Conservation (phyloP, 1,140 invertebrate genomes). For the Anadara kagoshimensis region DNA sequence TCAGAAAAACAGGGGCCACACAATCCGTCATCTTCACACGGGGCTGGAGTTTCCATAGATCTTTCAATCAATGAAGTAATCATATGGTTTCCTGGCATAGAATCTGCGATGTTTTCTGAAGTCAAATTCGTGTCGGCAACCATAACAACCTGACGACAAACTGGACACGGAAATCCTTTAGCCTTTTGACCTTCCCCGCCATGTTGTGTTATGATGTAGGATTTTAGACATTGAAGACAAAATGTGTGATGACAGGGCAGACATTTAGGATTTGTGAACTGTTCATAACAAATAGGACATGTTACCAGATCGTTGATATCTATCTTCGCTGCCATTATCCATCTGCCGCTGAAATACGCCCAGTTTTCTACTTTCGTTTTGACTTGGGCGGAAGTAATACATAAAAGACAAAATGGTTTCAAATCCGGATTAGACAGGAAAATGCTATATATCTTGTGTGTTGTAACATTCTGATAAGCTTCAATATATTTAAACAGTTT, state of each 20-base stretch:
- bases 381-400: too few relatives aligned
- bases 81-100: conserved; percentile 50
- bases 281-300: conserved; percentile 61
- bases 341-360: too few relatives aligned
- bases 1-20: conserved; percentile 45
- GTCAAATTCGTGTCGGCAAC: conserved; percentile 30
- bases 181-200: conserved; percentile 31
- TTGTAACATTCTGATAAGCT: too few relatives aligned
- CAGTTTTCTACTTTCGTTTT: too few relatives aligned
- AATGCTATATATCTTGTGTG: too few relatives aligned
- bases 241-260: conserved; percentile 66
- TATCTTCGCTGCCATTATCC: too few relatives aligned
- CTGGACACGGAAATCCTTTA: conserved; percentile 44
- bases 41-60: conserved; percentile 22
- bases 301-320: conserved; percentile 51
- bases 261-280: conserved; percentile 54
- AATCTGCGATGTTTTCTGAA: conserved; percentile 37
- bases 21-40: conserved; percentile 36
- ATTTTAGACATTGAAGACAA: conserved; percentile 77
- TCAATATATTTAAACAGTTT: too few relatives aligned
- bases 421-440: too few relatives aligned
- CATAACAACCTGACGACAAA: conserved; percentile 44
- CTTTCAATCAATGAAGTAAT: conserved; percentile 47
- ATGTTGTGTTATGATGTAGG: conserved; percentile 79
- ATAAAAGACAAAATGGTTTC: too few relatives aligned